A percentile compares a stretch with the other conserved stretches of the same genome.
phyloP scores from a whole-genome alignment of 2,113 vertebrate genomes.

The Melanerpes formicivorus region DNA sequence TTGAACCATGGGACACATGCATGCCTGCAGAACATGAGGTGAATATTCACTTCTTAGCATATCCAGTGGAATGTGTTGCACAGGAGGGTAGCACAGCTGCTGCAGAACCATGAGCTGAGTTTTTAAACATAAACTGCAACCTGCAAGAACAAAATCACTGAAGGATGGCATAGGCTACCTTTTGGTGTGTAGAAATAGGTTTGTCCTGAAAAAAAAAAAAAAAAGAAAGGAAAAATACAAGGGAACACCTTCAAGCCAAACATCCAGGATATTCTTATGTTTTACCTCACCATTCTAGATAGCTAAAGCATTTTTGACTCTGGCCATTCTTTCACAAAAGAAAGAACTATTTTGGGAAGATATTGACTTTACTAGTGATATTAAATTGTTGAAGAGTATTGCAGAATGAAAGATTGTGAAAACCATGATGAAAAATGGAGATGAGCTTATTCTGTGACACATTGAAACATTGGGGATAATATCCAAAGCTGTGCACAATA shows the following conservation, averaged over 20 bases:
- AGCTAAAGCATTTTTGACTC: not conserved
- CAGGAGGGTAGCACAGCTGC: not conserved
- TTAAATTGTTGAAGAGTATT: not conserved
- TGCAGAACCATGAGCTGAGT: not conserved
- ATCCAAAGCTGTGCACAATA: not conserved
- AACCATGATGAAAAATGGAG: not conserved
- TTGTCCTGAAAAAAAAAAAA: not conserved
- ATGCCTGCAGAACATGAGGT: not conserved
- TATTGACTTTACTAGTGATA: not conserved
- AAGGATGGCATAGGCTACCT: not conserved
- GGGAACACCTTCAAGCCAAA: not conserved
- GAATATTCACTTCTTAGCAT: not conserved
- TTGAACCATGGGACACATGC: accelerated
- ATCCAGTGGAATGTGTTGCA: not conserved
- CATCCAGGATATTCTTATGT: not conserved
- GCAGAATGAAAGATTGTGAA: not conserved
- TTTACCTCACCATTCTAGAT: not conserved
- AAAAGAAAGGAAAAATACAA: not conserved
- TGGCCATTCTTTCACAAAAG: not conserved
- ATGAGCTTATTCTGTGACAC: not conserved
- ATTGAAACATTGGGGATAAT: not conserved
- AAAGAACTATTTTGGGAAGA: not conserved
- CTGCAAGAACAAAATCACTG: not conserved
- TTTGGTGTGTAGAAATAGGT: not conserved
- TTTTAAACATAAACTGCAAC: not conserved